Conservation (phyloP, 2,113 vertebrate genomes). For the Coptodon rendalli region DNA sequence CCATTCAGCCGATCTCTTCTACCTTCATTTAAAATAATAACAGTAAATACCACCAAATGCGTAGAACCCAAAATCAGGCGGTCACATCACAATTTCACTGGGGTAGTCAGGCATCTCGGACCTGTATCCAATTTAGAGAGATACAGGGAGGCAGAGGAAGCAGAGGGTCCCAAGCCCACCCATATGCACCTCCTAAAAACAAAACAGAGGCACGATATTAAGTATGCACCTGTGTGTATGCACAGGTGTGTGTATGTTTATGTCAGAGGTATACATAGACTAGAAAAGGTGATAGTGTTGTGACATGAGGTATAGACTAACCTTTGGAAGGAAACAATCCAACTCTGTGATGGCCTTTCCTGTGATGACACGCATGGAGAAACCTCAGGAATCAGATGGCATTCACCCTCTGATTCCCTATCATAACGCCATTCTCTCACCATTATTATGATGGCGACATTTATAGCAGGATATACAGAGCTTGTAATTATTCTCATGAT, state of each 20-base stretch:
- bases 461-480: conserved; percentile 39
- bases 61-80: conserved; percentile 59
- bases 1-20: conserved; percentile 37
- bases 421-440: conserved; percentile 42
- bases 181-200: conserved; percentile 31
- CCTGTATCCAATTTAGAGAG: conserved; percentile 65
- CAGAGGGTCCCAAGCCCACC: neutral
- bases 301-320: conserved; percentile 44
- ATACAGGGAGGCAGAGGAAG: conserved; percentile 28
- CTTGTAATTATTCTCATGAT: conserved; percentile 52
- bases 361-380: conserved; percentile 70
- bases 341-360: conserved; percentile 68
- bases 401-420: conserved; percentile 64
- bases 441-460: conserved; percentile 12
- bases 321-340: conserved; percentile 69
- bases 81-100: conserved; percentile 65
- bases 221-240: neutral
- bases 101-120: conserved; percentile 67
- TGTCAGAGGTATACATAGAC: conserved; percentile 17
- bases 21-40: conserved; percentile 63
- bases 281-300: conserved; percentile 32
- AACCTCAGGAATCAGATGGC: conserved; percentile 69
- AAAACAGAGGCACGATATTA: conserved; percentile 53
- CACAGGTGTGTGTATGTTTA: conserved; percentile 12
- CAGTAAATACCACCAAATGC: conserved; percentile 58